Evolutionary conservation across 2,113 vertebrate genomes (phyloP).

Genomic region (Myotis brandtii): DNA sequence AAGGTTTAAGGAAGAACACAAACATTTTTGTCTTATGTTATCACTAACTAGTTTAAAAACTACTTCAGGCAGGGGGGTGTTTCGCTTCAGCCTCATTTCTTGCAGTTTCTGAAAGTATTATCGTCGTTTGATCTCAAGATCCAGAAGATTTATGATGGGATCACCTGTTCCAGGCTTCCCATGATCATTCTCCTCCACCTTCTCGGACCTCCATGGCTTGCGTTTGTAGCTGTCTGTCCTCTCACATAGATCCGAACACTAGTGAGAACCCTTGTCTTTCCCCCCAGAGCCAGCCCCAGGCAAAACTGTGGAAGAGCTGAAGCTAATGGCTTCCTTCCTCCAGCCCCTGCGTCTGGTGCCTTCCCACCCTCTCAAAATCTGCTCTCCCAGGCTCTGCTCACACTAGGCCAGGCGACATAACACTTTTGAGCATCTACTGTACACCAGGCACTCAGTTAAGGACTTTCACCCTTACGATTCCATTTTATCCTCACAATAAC

Average conservation of each 20-base stretch:
- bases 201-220: neutral
- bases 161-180: neutral
- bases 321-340: neutral
- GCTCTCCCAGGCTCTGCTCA: constrained; percentile 56
- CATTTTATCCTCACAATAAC: constrained; percentile 27
- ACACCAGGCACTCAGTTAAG: constrained; percentile 28
- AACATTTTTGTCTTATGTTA: neutral
- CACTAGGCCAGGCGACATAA: constrained; percentile 4
- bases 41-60: constrained; percentile 1
- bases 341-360: neutral
- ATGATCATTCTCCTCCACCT: neutral
- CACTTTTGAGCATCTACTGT: constrained; percentile 42
- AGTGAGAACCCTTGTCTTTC: constrained; percentile 5
- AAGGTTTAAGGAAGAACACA: neutral
- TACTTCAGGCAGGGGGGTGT: neutral
- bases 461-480: constrained; percentile 20
- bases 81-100: neutral
- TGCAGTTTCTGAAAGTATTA: constrained; percentile 1
- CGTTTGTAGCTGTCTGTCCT: neutral
- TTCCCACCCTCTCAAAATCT: constrained; percentile 57
- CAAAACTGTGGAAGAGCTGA: constrained; percentile 30
- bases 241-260: neutral
- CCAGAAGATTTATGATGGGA: neutral
- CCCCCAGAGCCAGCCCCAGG: constrained; percentile 65
- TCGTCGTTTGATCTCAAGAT: constrained; percentile 5